Conservation (phyloP, 2,797 vertebrate genomes). For the Zenarchopterus dispar region DNA sequence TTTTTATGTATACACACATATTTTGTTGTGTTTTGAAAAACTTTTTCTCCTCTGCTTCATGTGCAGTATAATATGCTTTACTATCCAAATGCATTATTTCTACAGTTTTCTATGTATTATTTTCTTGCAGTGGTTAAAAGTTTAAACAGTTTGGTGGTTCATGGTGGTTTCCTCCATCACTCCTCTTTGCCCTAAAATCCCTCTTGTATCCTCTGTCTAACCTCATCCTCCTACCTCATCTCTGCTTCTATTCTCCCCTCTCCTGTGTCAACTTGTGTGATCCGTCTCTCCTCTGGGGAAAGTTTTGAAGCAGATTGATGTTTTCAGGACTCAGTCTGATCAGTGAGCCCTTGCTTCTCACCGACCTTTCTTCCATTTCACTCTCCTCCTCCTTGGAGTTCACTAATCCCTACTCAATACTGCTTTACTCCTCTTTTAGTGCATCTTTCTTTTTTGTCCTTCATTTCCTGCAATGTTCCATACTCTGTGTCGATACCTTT, state of each 20-base stretch:
- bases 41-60: too few relatives aligned
- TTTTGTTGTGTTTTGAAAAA: too few relatives aligned
- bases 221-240: constrained; percentile 1
- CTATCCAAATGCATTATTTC: too few relatives aligned
- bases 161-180: too few relatives aligned
- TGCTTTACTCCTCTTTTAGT: constrained; percentile 22
- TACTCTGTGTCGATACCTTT: constrained; percentile 9
- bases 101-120: too few relatives aligned
- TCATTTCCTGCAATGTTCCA: constrained; percentile 20
- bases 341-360: constrained; percentile 31
- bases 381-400: constrained; percentile 28
- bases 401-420: constrained; percentile 27
- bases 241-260: constrained; percentile 21
- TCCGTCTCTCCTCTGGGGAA: constrained; percentile 66
- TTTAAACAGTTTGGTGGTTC: too few relatives aligned
- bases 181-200: neutral
- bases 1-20: too few relatives aligned
- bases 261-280: constrained; percentile 53
- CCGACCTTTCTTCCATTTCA: constrained; percentile 29
- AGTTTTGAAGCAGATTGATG: constrained; percentile 60
- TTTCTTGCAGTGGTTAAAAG: too few relatives aligned
- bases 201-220: constrained; percentile 13
- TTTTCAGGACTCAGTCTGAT: constrained; percentile 45
- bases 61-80: too few relatives aligned
- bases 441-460: constrained; percentile 9